Conservation (phyloP, 1,140 invertebrate genomes). For the Pomacea maculata region DNA sequence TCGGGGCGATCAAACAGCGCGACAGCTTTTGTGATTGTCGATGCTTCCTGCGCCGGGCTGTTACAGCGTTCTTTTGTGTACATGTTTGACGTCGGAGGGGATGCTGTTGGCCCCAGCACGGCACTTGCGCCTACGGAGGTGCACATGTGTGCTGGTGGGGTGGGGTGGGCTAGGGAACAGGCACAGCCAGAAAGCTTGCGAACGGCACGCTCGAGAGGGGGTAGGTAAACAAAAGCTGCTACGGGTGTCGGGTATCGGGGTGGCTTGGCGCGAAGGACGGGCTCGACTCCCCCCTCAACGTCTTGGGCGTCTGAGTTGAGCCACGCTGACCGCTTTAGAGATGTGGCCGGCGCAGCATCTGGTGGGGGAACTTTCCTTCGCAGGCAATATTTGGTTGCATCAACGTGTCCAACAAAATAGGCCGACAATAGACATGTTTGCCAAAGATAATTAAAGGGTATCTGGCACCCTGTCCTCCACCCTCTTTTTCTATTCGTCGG, state of each 20-base stretch:
- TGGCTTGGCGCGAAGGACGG: background rate
- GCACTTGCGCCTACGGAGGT: no score
- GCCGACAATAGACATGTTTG: constrained; percentile 17
- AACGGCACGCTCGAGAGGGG: constrained; percentile 1
- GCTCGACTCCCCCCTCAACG: no score
- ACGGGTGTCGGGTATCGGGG: constrained; percentile 16
- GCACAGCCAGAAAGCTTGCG: no score
- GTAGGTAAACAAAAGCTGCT: constrained; percentile 5
- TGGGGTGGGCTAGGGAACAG: no score
- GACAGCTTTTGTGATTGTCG: no score
- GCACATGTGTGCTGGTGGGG: no score
- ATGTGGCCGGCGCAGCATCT: constrained; percentile 14
- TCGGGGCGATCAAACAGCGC: no score
- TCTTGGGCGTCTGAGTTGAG: no score
- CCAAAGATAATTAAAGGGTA: constrained; percentile 21
- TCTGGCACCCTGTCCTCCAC: background rate
- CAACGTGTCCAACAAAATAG: constrained; percentile 20
- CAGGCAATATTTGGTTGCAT: constrained; percentile 24
- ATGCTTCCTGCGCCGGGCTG: no score
- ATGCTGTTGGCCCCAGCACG: no score
- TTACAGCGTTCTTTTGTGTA: no score
- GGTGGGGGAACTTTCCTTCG: background rate
- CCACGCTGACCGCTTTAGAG: background rate
- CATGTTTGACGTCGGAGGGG: no score
- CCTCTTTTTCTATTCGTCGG: background rate